Base-by-base conservation (phyloP, 2,113 vertebrate species). In the Xiphophorus maculatus region DNA sequence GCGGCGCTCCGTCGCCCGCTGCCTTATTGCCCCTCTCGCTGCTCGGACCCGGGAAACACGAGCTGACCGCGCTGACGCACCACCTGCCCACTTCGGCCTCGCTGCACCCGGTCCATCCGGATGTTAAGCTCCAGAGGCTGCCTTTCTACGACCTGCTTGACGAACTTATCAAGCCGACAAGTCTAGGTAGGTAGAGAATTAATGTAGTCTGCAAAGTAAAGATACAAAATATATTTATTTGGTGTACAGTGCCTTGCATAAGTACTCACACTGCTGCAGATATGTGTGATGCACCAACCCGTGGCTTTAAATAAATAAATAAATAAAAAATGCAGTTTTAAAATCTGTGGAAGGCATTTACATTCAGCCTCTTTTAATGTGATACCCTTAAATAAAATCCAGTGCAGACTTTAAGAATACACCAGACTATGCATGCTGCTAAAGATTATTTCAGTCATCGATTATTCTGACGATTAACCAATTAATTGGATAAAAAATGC, bases 81-180 rank as follows among this genome's bases (percentile, higher is more conserved):
- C 98, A 98, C 87, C 96, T 99, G 80, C 93, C 96, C 63, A 93
- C 95, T 71, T 94, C 96, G 8, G 95, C 96, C 71, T 93, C 95
- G 30, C 96, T 98, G 89, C 97, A 99, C 87, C 98, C 98, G 44
- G 96, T 99, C 77, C 98, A 99, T 76, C 98, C 98, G 0, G 98
- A 99, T 84, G 97, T 99, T 87, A 99, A 99, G 81, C 96, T 99
- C 71, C 97, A 98, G 93, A 96, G 97, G 92, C 93, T 99, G 62
- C 97, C 98, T 64, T 99, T 99, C 90, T 99, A 99, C 28, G 98
- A 99, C 93, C 89, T 99, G 94, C 88, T 99, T 94, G 98, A 98
- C 27, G 97, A 99, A 90, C 96, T 99, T 87, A 99, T 99, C 92
- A 99, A 99, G 82, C 98, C 98, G 0, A 99, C 98, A 86, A 99